Evolutionary conservation across 2,113 vertebrate genomes (phyloP).

Genomic region (Melozone crissalis): DNA sequence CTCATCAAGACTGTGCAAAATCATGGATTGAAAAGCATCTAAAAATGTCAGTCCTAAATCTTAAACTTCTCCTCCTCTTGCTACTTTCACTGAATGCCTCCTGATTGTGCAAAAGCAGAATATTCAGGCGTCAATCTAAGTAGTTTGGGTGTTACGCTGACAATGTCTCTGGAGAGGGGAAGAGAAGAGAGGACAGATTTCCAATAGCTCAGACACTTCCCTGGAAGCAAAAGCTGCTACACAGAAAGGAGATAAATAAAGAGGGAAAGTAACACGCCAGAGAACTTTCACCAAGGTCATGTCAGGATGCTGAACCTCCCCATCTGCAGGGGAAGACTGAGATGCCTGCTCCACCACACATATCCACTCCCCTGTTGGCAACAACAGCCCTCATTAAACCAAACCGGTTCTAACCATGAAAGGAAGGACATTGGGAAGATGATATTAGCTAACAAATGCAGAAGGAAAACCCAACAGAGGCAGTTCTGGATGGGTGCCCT

Average conservation of each 20-base stretch:
- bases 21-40: background rate
- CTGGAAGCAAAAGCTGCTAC: conserved; percentile 49
- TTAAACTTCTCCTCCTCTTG: background rate
- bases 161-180: conserved; percentile 14
- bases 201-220: conserved; percentile 19
- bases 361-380: conserved; percentile 24
- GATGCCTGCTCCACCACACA: background rate
- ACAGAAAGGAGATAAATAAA: conserved; percentile 40
- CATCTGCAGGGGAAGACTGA: conserved; percentile 31
- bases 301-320: conserved; percentile 35
- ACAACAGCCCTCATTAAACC: conserved; percentile 2
- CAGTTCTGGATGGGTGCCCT: background rate
- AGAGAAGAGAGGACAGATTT: conserved; percentile 56
- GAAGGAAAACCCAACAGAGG: background rate
- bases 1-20: background rate
- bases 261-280: background rate
- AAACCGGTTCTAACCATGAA: background rate
- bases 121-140: conserved; percentile 14
- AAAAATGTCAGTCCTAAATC: background rate
- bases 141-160: conserved; percentile 34
- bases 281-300: conserved; percentile 57
- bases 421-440: background rate
- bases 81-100: conserved; percentile 29
- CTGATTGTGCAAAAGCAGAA: conserved; percentile 43
- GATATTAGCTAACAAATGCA: background rate